phyloP scores from a whole-genome alignment of 2,113 vertebrate genomes.

The Elaphurus davidianus region DNA sequence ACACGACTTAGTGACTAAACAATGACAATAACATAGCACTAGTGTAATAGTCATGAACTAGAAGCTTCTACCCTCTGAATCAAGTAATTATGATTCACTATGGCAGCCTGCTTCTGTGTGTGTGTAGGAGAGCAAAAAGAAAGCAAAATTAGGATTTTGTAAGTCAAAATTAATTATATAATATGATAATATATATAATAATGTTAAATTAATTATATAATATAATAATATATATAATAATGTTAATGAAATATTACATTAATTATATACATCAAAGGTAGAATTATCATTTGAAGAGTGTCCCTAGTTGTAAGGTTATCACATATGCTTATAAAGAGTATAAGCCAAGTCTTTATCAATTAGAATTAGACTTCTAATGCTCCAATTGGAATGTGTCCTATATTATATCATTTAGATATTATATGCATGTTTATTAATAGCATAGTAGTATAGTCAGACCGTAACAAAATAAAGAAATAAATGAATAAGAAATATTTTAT shows the following conservation, averaged over 20 bases:
- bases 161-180: slow-evolving; percentile 2
- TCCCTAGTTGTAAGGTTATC: too few species aligned
- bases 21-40: too few species aligned
- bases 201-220: not conserved
- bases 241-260: not conserved
- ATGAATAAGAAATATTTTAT: not conserved
- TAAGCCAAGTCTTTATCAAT: too few species aligned
- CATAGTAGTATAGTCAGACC: not conserved
- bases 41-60: too few species aligned
- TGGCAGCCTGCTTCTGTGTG: not conserved
- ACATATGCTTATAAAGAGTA: too few species aligned
- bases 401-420: not conserved
- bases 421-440: not conserved
- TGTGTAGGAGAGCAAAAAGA: too few species aligned
- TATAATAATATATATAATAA: not conserved
- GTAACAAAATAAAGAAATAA: not conserved
- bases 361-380: not conserved
- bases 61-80: too few species aligned
- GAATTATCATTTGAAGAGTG: too few species aligned
- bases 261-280: not conserved
- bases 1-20: too few species aligned
- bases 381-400: not conserved
- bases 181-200: not conserved
- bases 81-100: too few species aligned
- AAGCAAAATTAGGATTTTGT: not conserved